Conservation (phyloP, 2,113 vertebrate species). For the Corythoichthys intestinalis region DNA sequence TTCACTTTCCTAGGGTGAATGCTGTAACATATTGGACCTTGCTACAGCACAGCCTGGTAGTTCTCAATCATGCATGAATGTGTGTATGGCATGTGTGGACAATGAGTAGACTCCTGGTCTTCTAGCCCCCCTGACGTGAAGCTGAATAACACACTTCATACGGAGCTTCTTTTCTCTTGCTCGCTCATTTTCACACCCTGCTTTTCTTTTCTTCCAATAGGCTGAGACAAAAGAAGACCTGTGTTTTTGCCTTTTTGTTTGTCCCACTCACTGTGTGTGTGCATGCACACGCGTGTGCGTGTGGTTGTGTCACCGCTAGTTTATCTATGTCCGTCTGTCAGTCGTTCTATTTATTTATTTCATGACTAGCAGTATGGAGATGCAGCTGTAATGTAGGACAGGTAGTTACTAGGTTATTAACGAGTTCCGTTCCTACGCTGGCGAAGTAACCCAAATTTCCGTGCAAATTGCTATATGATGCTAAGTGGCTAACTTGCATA, state of each 20-base stretch:
- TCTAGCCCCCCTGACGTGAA: conserved; percentile 68
- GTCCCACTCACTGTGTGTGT: conserved; percentile 12
- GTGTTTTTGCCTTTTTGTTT: conserved; percentile 54
- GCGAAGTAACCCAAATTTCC: too few species aligned
- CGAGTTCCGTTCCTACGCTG: too few species aligned
- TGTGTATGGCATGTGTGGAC: conserved; percentile 64
- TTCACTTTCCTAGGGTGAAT: conserved; percentile 78
- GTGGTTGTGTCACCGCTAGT: conserved; percentile 27
- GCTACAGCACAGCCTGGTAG: conserved; percentile 45
- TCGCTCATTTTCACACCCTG: conserved; percentile 72
- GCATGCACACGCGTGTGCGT: conserved; percentile 7
- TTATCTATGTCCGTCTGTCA: conserved; percentile 3
- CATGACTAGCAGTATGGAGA: too few species aligned
- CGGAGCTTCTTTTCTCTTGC: conserved; percentile 61
- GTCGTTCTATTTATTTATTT: too few species aligned
- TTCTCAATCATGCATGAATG: conserved; percentile 39
- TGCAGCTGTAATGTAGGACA: too few species aligned
- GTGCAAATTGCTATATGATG: too few species aligned
- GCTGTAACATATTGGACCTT: conserved; percentile 71
- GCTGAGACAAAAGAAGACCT: conserved; percentile 59
- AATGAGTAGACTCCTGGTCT: conserved; percentile 70
- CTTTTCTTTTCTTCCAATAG: conserved; percentile 73
- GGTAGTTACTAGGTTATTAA: too few species aligned
- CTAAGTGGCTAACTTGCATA: too few species aligned
- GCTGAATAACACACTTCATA: conserved; percentile 78